Base-by-base conservation (phyloP, 2,113 vertebrate genomes). In the Trogon melanurus region DNA sequence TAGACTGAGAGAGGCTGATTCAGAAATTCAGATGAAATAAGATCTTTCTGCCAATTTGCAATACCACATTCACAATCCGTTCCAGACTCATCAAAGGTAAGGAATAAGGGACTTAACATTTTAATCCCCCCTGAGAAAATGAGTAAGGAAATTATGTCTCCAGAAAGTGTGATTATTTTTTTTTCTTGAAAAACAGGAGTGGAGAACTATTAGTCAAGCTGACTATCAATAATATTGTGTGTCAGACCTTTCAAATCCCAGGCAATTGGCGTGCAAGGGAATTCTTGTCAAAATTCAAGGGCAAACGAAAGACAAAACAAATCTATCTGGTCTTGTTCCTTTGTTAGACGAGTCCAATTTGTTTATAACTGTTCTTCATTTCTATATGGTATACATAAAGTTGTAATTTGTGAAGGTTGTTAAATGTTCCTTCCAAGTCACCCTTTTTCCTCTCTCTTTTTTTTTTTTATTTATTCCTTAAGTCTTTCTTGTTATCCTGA, bases 121-220 rank as follows among this genome's bases (percentile, higher is more conserved):
- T 95, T 95, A 91, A 96, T 91, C 51, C 41, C 57, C 26, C 41
- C 60, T 64, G 82, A 96, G 88, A 93, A 92, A 95, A 90, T 29
- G 29, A 95, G n/a, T 84, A 79, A 94, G 85, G 65, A 95, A 93
- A 93, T 94, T 80, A 79, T 85, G 11, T 93, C 65, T 88, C 72
- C 30, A 79, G 79, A 74, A 90, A 82, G 34, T 78, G 66, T 72
- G 45, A 61, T 41, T 48, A 69, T 79, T 51, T 78, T 73, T 75
- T 75, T 79, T 81, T 41, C 58, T 91, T 75, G 48, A 79, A 93
- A 91, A 96, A 76, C 25, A n/a, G 56, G 51, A 60, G 58, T 71
- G 50, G 48, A 71, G 36, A 88, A 79, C 57, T 94, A 23, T 69
- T 65, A 80, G 41, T 82, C 64, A 88, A 71, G 74, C 54, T 79